Evolutionary conservation across 2,113 vertebrate genomes (phyloP).

Genomic region (Okapia johnstoni): DNA sequence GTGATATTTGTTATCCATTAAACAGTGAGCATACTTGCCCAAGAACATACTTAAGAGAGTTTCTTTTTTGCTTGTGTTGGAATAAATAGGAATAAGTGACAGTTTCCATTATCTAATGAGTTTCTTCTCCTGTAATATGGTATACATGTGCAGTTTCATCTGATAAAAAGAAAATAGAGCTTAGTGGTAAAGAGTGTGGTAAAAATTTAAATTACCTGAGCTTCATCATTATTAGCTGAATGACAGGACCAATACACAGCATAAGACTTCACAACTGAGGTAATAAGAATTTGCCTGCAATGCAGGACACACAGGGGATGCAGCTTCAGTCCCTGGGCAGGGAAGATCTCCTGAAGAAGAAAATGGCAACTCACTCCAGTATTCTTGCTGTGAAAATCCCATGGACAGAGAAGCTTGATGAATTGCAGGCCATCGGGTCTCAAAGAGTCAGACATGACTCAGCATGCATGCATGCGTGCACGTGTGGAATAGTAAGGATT

Average conservation of each 20-base stretch:
- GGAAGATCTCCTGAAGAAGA: not conserved
- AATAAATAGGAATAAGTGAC: not conserved
- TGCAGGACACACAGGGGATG: not conserved
- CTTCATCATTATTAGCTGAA: not conserved
- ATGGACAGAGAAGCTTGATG: not conserved
- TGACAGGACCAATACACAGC: not conserved
- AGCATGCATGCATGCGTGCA: not conserved
- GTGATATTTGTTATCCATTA: not conserved
- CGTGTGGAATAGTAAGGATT: not conserved
- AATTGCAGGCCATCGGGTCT: not conserved
- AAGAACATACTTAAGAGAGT: not conserved
- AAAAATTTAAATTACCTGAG: not conserved
- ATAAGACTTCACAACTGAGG: not conserved
- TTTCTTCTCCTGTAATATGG: not conserved
- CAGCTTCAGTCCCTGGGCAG: not conserved
- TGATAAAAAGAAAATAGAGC: not conserved
- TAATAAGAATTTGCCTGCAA: not conserved
- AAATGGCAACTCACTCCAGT: not conserved
- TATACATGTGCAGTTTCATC: not conserved
- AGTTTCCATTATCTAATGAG: not conserved
- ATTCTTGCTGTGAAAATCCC: not conserved
- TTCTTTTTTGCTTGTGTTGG: not conserved
- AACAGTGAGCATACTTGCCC: not conserved
- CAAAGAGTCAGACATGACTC: not conserved
- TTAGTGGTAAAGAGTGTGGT: no score